Evolutionary conservation across 2,888 invertebrate genomes (phyloP).

Genomic region (Macrophya annulata): DNA sequence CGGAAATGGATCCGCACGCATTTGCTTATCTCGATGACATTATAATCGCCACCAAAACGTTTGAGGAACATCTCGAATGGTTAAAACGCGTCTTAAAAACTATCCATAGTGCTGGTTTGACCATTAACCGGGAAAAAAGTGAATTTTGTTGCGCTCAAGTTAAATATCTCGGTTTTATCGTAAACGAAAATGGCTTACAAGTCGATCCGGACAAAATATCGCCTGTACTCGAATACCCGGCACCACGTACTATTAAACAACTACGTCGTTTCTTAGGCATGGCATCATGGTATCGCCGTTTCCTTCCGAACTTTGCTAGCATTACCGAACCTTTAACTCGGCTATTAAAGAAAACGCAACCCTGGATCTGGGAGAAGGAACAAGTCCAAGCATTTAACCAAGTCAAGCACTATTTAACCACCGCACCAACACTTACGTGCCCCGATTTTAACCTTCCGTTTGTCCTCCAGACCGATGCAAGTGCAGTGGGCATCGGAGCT

Average conservation of each 20-base stretch:
- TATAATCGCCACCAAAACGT: constrained; percentile 60
- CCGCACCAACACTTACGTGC: background rate
- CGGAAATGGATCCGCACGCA: constrained; percentile 63
- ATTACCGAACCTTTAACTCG: background rate
- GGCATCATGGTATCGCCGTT: constrained; percentile 60
- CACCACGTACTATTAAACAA: constrained; percentile 58
- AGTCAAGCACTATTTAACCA: background rate
- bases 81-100: constrained; percentile 61
- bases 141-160: constrained; percentile 63
- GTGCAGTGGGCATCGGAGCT: constrained; percentile 58
- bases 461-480: constrained; percentile 61
- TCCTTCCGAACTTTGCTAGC: constrained; percentile 16
- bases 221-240: constrained; percentile 23
- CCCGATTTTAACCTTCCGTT: constrained; percentile 28
- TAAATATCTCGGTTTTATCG: constrained; percentile 58
- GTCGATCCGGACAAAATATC: constrained; percentile 17
- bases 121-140: constrained; percentile 62
- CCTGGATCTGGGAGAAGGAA: background rate
- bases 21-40: constrained; percentile 68
- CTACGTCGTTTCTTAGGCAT: constrained; percentile 63
- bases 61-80: constrained; percentile 63
- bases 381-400: background rate
- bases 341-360: background rate
- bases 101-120: constrained; percentile 59
- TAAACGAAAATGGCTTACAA: constrained; percentile 13